Base-by-base conservation (phyloP, 2,888 invertebrate genomes). In the Nasonia oneida region DNA sequence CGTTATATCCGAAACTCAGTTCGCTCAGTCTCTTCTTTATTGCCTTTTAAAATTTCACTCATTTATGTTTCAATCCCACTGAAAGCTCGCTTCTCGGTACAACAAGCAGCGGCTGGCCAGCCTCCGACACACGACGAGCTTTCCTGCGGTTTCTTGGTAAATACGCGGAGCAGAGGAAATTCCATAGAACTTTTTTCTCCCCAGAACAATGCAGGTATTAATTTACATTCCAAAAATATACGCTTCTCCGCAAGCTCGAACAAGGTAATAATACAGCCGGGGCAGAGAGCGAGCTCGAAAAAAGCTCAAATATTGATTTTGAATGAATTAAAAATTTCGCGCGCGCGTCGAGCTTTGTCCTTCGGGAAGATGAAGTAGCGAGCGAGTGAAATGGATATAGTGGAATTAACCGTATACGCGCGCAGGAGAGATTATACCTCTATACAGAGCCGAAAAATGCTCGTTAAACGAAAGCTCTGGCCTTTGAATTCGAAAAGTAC, bases 11-110 rank as follows among this genome's bases (percentile, higher is more conserved):
- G 29, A 29, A 29, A 1, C 29, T 29, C 29, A 1, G 29, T 29
- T 29, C 29, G 29, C 23, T 8, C n/a, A 14, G 12, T n/a, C n/a
- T 14, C 6, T n/a, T 42, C 42, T 75, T 29, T 33, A 53, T 18
- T 42, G 53, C 15, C 18, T 53, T 76, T 57, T 33, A 57, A 33
- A 76, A n/a, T 61, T 61, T 77, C 18, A 61, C 77, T 61, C 61
- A 61, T 77, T 61, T 53, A 39, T 53, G 39, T 77, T 61, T 12
- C 61, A 77, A 61, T 77, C 39, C 39, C 12, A 5, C 61, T 77
- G 61, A 77, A 77, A 77, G 70, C 23, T 23, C 23, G 23, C 23
- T 23, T 23, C 70, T 70, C 23, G 18, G 23, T 23, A 23, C 50
- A 64, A 70, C 1, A 70, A 50, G 12, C 14, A 50, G 14, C 1